Evolutionary conservation across 2,888 invertebrate species (phyloP).

Genomic region (Caenorhabditis auriculariae): DNA sequence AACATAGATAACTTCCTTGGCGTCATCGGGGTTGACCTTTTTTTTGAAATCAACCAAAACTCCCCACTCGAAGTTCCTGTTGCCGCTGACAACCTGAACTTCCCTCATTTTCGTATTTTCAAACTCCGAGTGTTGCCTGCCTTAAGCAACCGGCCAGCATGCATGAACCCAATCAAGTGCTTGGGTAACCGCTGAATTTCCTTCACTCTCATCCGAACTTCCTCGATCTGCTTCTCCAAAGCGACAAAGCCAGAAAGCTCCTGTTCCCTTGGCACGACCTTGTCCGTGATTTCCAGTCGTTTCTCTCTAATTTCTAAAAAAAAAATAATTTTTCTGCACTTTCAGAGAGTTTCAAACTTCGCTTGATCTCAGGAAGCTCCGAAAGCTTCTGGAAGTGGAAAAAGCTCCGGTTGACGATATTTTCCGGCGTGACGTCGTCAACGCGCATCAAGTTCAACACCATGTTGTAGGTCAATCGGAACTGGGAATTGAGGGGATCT

Average conservation of each 20-base stretch:
- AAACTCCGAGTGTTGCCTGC: conserved; percentile 68
- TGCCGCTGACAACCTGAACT: conserved; percentile 46
- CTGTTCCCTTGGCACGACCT: conserved; percentile 14
- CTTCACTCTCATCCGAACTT: conserved; percentile 72
- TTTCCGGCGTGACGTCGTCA: conserved; percentile 98
- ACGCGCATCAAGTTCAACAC: conserved; percentile 84
- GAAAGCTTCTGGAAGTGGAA: conserved; percentile 98
- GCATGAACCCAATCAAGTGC: conserved; percentile 87
- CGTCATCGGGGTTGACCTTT: conserved; percentile 65
- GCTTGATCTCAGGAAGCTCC: conserved; percentile 83
- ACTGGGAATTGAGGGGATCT: conserved; percentile 96
- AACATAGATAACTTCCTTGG: conserved; percentile 71
- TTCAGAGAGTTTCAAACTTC: conserved; percentile 71
- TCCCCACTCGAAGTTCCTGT: conserved; percentile 91
- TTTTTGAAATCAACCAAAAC: conserved; percentile 73
- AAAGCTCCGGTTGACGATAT: conserved; percentile 96
- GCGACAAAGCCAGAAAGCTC: conserved; percentile 18
- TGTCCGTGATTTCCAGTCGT: conserved; percentile 1
- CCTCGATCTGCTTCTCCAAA: conserved; percentile 32
- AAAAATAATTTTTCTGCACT: background rate
- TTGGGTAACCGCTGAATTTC: conserved; percentile 81
- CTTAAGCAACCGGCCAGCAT: conserved; percentile 88
- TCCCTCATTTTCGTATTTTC: background rate
- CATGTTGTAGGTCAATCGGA: conserved; percentile 99
- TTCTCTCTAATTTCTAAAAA: conserved; percentile 9